Percentiles rank a stretch among this genome's conserved stretches.
These are phyloP conservation scores for Tortrix viridana DNA, from an alignment of 2,888 invertebrate species.

Conservation along the genomic window DNA sequence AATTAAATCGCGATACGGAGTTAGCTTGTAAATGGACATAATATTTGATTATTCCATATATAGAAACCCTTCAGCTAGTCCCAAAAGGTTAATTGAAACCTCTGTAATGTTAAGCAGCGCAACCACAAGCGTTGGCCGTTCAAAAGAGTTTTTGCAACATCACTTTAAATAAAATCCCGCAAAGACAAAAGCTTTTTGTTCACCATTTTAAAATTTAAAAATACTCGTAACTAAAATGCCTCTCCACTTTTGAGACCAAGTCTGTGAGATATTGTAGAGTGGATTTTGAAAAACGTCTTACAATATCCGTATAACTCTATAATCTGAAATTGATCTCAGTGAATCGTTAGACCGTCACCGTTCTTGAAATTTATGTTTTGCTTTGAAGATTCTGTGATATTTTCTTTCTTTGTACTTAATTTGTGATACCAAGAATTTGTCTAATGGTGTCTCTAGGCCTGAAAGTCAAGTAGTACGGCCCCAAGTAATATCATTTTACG, in stretches of 20 bases:
- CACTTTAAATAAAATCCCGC: not conserved
- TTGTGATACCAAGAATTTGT: slow-evolving; percentile 5
- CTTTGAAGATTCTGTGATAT: slow-evolving; percentile 18
- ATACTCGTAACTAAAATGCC: slow-evolving; percentile 13
- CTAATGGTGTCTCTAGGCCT: too few relatives aligned
- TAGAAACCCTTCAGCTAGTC: not conserved
- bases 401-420: slow-evolving; percentile 26
- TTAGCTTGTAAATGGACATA: too few relatives aligned
- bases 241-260: slow-evolving; percentile 29
- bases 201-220: slow-evolving; percentile 23
- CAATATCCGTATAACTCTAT: slow-evolving; percentile 33
- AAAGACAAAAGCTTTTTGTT: slow-evolving; percentile 15
- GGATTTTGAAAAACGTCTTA: slow-evolving; percentile 30
- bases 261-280: slow-evolving; percentile 31
- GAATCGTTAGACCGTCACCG: slow-evolving; percentile 43
- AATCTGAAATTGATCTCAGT: slow-evolving; percentile 50
- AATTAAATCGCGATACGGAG: too few relatives aligned
- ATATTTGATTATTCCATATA: too few relatives aligned
- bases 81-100: not conserved
- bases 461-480: too few relatives aligned
- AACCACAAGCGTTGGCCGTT: slow-evolving; percentile 16
- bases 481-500: too few relatives aligned
- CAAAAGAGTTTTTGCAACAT: slow-evolving; percentile 10
- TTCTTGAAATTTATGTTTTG: slow-evolving; percentile 34
- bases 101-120: not conserved